Conservation (phyloP, 2,113 vertebrate species). For the Poecile atricapillus region DNA sequence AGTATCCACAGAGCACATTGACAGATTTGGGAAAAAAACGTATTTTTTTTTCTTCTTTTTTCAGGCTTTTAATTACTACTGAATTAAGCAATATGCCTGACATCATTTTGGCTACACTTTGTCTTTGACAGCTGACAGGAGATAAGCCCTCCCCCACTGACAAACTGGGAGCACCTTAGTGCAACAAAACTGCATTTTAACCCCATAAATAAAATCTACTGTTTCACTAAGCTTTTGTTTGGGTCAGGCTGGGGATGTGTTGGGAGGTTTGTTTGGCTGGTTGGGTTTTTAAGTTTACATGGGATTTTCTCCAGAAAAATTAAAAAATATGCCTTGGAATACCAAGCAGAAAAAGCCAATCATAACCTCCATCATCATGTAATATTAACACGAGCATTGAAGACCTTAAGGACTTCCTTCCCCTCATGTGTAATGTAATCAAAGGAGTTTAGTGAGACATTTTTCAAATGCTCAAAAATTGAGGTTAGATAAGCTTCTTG, state of each 20-base stretch:
- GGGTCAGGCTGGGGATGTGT: background rate
- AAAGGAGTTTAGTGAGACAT: background rate
- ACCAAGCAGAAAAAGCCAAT: background rate
- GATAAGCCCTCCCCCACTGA: background rate
- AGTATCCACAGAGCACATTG: background rate
- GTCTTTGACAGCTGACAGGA: background rate
- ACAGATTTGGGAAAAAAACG: background rate
- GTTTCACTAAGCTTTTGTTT: background rate
- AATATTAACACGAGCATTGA: background rate
- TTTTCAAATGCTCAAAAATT: background rate
- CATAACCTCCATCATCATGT: background rate
- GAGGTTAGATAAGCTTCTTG: background rate
- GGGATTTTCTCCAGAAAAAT: background rate
- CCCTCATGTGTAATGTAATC: background rate
- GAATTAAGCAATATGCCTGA: background rate
- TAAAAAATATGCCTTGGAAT: background rate
- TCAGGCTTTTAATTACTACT: background rate
- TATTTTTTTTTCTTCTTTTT: background rate
- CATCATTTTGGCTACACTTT: background rate
- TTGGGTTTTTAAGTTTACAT: accelerated
- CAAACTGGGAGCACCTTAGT: background rate
- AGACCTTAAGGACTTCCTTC: background rate
- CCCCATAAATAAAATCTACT: background rate
- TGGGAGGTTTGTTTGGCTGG: background rate
- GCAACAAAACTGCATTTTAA: background rate